These are phyloP conservation scores for Drosophila varians DNA, from an alignment of 1,140 invertebrate species.

Conservation along the genomic window DNA sequence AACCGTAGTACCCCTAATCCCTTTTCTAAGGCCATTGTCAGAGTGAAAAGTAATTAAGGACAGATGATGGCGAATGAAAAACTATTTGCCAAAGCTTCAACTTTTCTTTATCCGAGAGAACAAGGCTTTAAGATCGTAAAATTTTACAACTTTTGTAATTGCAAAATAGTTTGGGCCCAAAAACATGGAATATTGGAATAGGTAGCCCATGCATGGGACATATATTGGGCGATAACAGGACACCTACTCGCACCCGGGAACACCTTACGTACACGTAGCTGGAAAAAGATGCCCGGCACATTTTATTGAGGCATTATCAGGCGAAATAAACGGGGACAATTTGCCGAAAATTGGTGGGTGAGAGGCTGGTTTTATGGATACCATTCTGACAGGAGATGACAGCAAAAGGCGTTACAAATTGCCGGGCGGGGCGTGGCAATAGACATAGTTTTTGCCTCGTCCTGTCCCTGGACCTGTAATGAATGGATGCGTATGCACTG, in stretches of 20 bases:
- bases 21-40: neutral
- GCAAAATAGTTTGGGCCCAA: slow-evolving; percentile 68
- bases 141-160: slow-evolving; percentile 74
- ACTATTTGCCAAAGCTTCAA: slow-evolving; percentile 43
- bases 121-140: slow-evolving; percentile 45
- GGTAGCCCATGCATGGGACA: neutral
- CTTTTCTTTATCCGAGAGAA: neutral
- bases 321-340: slow-evolving; percentile 75
- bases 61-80: slow-evolving; percentile 50
- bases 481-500: no score
- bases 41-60: slow-evolving; percentile 42
- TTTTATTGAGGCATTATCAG: slow-evolving; percentile 81
- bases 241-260: slow-evolving; percentile 27
- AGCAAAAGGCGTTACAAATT: slow-evolving; percentile 60
- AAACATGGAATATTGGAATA: slow-evolving; percentile 14
- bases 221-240: slow-evolving; percentile 57
- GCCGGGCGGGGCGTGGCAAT: slow-evolving; percentile 41
- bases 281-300: slow-evolving; percentile 51
- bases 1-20: slow-evolving; percentile 11
- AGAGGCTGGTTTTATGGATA: slow-evolving; percentile 54
- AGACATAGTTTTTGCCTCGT: slow-evolving; percentile 52
- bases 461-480: slow-evolving; percentile 33
- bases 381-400: slow-evolving; percentile 45
- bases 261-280: slow-evolving; percentile 45
- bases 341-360: slow-evolving; percentile 48